Evolutionary conservation across 2,113 vertebrate genomes (phyloP).

Genomic region (Thomomys bottae): DNA sequence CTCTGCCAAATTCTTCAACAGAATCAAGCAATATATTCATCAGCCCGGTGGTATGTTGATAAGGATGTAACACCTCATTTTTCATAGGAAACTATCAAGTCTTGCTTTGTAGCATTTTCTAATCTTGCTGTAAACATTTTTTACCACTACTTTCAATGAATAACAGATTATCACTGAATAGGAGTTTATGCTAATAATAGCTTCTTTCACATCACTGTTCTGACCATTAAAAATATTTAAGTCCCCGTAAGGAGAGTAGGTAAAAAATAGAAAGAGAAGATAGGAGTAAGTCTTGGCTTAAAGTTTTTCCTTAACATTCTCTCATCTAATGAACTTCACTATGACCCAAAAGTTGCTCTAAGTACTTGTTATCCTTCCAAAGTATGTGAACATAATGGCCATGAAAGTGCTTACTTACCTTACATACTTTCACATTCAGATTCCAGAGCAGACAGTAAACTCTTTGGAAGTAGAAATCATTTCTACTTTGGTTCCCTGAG

Average conservation of each 20-base stretch:
- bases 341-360: not conserved
- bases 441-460: not conserved
- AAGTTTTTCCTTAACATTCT: not conserved
- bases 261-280: not conserved
- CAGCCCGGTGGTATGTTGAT: not conserved
- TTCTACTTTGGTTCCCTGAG: not conserved
- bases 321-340: not conserved
- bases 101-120: not conserved
- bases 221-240: not conserved
- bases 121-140: not conserved
- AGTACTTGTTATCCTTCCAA: not conserved
- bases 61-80: not conserved
- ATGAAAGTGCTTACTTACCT: not conserved
- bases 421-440: not conserved
- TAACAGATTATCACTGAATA: conserved; percentile 8
- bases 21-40: not conserved
- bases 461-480: not conserved
- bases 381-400: not conserved
- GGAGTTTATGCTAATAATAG: not conserved
- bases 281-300: not conserved
- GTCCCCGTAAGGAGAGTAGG: not conserved
- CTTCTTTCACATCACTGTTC: not conserved
- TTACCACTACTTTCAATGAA: not conserved
- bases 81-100: not conserved
- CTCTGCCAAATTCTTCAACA: not conserved